Percentiles rank a stretch among this genome's conserved stretches.
phyloP scores from a whole-genome alignment of 2,888 invertebrate genomes.

The Dynastes tityus region DNA sequence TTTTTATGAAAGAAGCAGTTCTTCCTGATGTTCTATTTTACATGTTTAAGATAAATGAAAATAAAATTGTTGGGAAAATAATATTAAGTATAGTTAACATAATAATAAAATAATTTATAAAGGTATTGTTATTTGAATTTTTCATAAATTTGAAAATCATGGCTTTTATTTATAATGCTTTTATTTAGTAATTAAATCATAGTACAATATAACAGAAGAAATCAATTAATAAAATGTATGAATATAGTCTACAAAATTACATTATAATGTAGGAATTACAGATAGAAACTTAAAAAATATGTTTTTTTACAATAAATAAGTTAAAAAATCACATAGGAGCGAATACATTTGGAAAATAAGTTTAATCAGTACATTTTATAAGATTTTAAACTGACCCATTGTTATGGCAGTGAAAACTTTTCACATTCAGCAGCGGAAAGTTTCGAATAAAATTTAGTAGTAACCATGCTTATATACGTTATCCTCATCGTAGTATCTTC shows the following conservation, averaged over 20 bases:
- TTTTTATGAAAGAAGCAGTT: too few species aligned
- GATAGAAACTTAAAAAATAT: not conserved
- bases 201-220: not conserved
- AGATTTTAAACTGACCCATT: slow-evolving; percentile 23
- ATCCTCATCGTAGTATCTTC: slow-evolving; percentile 28
- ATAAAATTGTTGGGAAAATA: too few species aligned
- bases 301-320: not conserved
- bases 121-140: not conserved
- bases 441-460: not conserved
- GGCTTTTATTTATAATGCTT: not conserved
- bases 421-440: not conserved
- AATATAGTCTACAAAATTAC: not conserved
- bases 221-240: too few species aligned
- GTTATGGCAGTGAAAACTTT: slow-evolving; percentile 28
- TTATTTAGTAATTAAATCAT: not conserved
- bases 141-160: not conserved
- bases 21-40: too few species aligned
- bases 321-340: not conserved
- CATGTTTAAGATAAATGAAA: too few species aligned
- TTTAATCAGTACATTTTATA: slow-evolving; percentile 4
- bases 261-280: not conserved
- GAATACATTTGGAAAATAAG: not conserved
- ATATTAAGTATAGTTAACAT: too few species aligned
- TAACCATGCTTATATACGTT: slow-evolving; percentile 34
- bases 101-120: too few species aligned